Conservation (phyloP, 2,797 vertebrate genomes). For the Psittacula echo region DNA sequence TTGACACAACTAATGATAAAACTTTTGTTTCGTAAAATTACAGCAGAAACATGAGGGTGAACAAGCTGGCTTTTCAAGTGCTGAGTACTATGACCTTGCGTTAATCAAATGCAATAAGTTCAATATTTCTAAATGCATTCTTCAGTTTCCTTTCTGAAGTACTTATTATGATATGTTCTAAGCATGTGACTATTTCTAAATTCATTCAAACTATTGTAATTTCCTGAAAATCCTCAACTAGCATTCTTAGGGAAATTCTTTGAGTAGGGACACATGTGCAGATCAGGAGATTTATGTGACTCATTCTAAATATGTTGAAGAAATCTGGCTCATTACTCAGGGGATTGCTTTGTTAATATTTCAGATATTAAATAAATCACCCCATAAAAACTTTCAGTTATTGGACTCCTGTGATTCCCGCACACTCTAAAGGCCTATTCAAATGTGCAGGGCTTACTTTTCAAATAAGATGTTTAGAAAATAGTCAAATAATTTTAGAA, state of each 20-base stretch:
- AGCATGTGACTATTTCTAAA: slow-evolving; percentile 52
- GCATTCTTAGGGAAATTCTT: slow-evolving; percentile 71
- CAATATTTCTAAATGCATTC: background rate
- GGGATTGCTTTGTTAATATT: slow-evolving; percentile 33
- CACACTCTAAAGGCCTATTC: background rate
- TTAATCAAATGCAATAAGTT: background rate
- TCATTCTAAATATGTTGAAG: slow-evolving; percentile 12
- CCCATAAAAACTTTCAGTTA: slow-evolving; percentile 6
- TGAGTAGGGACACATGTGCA: slow-evolving; percentile 45
- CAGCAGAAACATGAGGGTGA: background rate
- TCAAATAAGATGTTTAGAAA: background rate
- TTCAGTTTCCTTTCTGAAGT: slow-evolving; percentile 36
- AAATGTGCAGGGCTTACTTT: background rate
- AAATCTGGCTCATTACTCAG: slow-evolving; percentile 26
- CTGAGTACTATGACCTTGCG: background rate
- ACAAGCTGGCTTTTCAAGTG: slow-evolving; percentile 3
- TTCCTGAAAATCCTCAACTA: slow-evolving; percentile 70
- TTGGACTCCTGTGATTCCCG: background rate
- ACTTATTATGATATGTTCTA: background rate
- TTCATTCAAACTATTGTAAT: slow-evolving; percentile 69
- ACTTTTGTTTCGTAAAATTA: background rate
- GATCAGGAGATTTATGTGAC: slow-evolving; percentile 64
- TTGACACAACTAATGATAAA: background rate
- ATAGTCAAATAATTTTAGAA: background rate
- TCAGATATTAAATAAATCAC: slow-evolving; percentile 35